Evolutionary conservation across 1,140 invertebrate genomes (phyloP), one percentile per base, ranked within the genome.

Genomic region (Gonatopus flavifemur): DNA sequence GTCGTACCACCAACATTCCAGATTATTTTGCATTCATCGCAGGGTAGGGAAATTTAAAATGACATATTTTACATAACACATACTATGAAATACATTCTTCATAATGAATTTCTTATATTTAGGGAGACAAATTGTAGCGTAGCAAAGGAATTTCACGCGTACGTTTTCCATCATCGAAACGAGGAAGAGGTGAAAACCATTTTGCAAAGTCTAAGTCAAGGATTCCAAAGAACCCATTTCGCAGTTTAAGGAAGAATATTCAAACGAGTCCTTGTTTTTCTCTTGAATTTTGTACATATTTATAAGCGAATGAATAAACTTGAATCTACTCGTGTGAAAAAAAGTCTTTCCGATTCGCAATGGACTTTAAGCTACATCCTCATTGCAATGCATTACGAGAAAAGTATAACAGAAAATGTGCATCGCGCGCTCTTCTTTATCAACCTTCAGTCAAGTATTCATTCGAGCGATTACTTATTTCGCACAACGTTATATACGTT

Each of bases 11-110:
- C 2, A 76, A 80, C 49, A 71, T 78, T 57, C 77, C 82, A 12
- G 66, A 82, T 59, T 79, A 82, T 66, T 84, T 86, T 71, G 83
- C 81, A 44, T 86, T 83, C 59, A 84, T 86, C 61, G 80, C 81
- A 37, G 82, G 84, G 84, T 86, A 68, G 71, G 66, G 15, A 32
- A 44, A 28, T 38, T 54, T 33, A 28, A 12, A 45, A 24, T 49
- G 36, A 43, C 38, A 38, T 8, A 51, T 46, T 42, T 30, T 7
- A 20, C 1, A 36, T 24, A 30, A 24, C 15, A 30, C 46, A 13
- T 6, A 49, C 24, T 47, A 10, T 52, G 32, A 35, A 40, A 18
- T 7, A 15, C 25, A 30, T 39, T 7, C 33, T 16, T 12, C 30
- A 21, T 44, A 33, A 25, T 62, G 41, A n/a, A n/a, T n/a, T 45